Evolutionary conservation across 2,797 vertebrate genomes (phyloP), one percentile per base, ranked within the genome.

Genomic region (Selene dorsalis): DNA sequence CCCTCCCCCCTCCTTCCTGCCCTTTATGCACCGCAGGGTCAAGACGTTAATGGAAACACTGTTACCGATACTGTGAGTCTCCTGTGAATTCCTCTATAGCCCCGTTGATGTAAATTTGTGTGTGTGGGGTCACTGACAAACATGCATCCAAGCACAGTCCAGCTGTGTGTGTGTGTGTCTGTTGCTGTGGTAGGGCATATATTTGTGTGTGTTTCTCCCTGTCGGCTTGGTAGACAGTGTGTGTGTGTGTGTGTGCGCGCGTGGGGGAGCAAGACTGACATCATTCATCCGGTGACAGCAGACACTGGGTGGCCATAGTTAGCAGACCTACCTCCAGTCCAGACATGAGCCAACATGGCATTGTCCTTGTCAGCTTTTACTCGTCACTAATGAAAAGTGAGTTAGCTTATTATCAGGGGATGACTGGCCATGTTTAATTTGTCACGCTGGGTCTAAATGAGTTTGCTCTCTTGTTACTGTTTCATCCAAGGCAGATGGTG

Each of bases 401-500:
- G 69, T 82, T 73, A 45, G 78, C 85, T 78, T 82, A 70, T 87
- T 66, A 72, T 73, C 73, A 52, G 48, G 64, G 53, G 70, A 74
- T 60, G 67, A 77, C 53, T 69, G 66, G 79, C 71, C 83, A 43
- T 77, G 73, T 90, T 87, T 87, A 39, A 84, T 87, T 74, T 85
- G 80, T 80, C 80, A 59, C 57, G 60, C 66, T 22, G 75, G 10
- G 32, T 69, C 75, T 69, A 82, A 90, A 92, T 87, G 76, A 85
- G 88, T 92, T 92, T 90, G 79, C 80, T 87, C 71, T 88, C 60
- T 39, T 73, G 88, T 93, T 87, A 91, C 89, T 87, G 77, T 93
- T 88, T 90, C 73, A 87, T 87, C 64, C 78, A 47, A 60, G 90
- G 90, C 92, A 94, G 92, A 88, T 94, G 92, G 90, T 85, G 86